phyloP scores from a whole-genome alignment of 2,888 invertebrate species.

The Furcula furcula region DNA sequence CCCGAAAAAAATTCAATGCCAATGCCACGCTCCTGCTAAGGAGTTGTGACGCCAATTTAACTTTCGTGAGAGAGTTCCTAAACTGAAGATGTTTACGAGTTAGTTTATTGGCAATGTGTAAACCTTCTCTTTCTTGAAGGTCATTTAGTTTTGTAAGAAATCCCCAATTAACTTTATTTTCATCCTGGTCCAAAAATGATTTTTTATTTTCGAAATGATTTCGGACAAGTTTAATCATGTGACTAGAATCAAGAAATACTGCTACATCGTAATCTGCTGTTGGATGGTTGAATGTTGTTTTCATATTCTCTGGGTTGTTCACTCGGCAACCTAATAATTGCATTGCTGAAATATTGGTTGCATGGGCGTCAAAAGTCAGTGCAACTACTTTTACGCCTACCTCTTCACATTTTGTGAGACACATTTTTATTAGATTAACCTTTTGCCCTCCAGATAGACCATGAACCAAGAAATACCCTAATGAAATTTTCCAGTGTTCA shows the following conservation, averaged over 20 bases:
- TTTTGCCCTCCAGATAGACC: conserved; percentile 13
- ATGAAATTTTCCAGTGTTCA: conserved; percentile 13
- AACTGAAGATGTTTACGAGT: conserved; percentile 18
- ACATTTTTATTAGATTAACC: conserved; percentile 3
- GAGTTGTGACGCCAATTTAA: conserved; percentile 21
- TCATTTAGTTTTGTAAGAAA: conserved; percentile 10
- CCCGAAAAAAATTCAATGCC: conserved; percentile 15
- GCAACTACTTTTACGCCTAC: conserved; percentile 8
- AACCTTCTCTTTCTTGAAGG: conserved; percentile 14
- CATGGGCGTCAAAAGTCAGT: conserved; percentile 11
- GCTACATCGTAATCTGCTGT: conserved; percentile 13
- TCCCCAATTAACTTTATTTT: conserved; percentile 9
- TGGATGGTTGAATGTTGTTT: conserved; percentile 1
- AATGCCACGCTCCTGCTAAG: conserved; percentile 20
- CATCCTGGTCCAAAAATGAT: conserved; percentile 2
- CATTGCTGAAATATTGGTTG: conserved; percentile 6
- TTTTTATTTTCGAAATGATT: conserved; percentile 17
- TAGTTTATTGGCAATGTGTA: conserved; percentile 19
- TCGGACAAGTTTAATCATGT: conserved; percentile 21
- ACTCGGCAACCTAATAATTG: not conserved
- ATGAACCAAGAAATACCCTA: conserved; percentile 16
- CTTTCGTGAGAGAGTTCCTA: conserved; percentile 22
- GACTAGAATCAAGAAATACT: conserved; percentile 16
- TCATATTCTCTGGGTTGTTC: conserved; percentile 7
- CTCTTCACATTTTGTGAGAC: conserved; percentile 5